phyloP scores from a whole-genome alignment of 2,888 invertebrate genomes.

The Ophonus ardosiacus region DNA sequence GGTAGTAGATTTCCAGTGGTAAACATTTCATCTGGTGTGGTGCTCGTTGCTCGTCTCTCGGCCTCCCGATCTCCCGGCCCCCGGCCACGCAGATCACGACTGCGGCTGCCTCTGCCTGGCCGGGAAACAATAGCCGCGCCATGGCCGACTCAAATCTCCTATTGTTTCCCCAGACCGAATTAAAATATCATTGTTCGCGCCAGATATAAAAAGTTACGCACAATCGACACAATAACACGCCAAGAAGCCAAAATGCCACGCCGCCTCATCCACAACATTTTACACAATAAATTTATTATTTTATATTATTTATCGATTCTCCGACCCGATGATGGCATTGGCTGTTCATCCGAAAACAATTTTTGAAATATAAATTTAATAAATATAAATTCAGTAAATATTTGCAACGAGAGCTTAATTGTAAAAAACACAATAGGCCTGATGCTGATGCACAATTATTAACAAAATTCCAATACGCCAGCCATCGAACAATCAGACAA shows the following conservation, averaged over 20 bases:
- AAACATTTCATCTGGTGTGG: slow-evolving; percentile 30
- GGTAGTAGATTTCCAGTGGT: slow-evolving; percentile 28
- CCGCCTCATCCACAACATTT: slow-evolving; percentile 2
- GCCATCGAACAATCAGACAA: slow-evolving; percentile 29
- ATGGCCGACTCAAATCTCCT: slow-evolving; percentile 57
- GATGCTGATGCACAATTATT: slow-evolving; percentile 32
- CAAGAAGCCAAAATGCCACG: slow-evolving; percentile 53
- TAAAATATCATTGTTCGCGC: slow-evolving; percentile 63
- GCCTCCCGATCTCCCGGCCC: neutral
- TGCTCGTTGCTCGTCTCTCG: too few species aligned
- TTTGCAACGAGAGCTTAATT: slow-evolving; percentile 30
- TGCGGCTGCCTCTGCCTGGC: slow-evolving; percentile 2
- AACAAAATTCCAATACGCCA: slow-evolving; percentile 35
- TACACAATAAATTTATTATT: neutral
- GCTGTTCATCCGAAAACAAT: slow-evolving; percentile 10
- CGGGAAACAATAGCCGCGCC: slow-evolving; percentile 44
- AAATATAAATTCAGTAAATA: slow-evolving; percentile 23
- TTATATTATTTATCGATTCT: slow-evolving; percentile 24
- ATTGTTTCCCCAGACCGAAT: slow-evolving; percentile 62
- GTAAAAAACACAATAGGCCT: slow-evolving; percentile 31
- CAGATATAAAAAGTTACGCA: slow-evolving; percentile 62
- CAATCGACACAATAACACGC: slow-evolving; percentile 62
- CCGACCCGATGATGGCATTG: neutral
- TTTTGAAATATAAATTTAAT: slow-evolving; percentile 32
- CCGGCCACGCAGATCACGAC: slow-evolving; percentile 27